Evolutionary conservation across 2,113 vertebrate species (phyloP), one percentile per base, ranked within the genome.

Genomic region (Podarcis raffonei): DNA sequence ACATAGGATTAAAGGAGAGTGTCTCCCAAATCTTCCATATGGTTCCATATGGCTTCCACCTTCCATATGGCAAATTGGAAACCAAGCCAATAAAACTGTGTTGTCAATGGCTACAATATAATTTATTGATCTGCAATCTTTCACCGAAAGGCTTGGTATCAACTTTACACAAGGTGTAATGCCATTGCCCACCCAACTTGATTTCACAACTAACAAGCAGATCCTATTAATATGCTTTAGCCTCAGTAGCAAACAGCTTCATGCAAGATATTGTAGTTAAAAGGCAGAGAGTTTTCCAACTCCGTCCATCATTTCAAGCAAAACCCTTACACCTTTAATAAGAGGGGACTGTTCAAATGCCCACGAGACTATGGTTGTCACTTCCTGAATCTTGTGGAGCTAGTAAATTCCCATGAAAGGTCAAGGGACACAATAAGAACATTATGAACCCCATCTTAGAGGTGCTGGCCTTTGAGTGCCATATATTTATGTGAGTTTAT

Each of bases 81-180:
- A 94, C 96, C 95, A 96, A 95, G 94, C 92, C 93, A 94, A 95
- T 89, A 96, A 97, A 97, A 96, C 89, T 95, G 94, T 96, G 94
- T 95, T 94, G 94, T 95, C 95, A 96, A 84, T 95, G 92, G 77
- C 94, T 94, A 92, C 94, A 92, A 94, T 95, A 94, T 94, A 95
- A 96, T 96, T 96, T 91, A 95, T 96, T 96, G 95, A 96, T 92
- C 96, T 96, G 78, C 53, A 92, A 74, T 92, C 87, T 90, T 95
- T 93, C 92, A 95, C 95, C 76, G 94, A 94, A 96, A 95, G 91
- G 86, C 92, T 91, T 94, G 92, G 95, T 95, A 94, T 94, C 93
- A 94, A 94, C 93, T 84, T 95, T 96, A 88, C 89, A 39, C 84
- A 96, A 96, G 85, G 87, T 95, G 90, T 94, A 93, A 90, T 95